Evolutionary conservation across 2,797 vertebrate genomes (phyloP).

Genomic region (Scolopax rusticola): DNA sequence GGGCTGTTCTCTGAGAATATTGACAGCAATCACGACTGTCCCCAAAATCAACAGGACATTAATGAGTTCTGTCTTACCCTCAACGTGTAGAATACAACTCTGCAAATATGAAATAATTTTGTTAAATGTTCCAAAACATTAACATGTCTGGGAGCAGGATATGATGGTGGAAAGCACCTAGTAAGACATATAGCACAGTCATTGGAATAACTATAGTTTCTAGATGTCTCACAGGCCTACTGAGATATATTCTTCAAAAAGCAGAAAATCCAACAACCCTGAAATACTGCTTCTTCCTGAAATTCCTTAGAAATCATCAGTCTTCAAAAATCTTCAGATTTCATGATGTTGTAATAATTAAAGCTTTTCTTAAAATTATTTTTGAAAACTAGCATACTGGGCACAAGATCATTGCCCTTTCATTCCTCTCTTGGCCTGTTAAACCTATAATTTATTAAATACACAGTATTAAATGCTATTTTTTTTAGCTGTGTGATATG

Average conservation of each 20-base stretch:
- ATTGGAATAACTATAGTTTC: not conserved
- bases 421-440: not conserved
- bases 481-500: not conserved
- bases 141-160: not conserved
- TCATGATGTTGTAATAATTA: not conserved
- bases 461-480: not conserved
- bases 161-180: not conserved
- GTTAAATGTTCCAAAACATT: not conserved
- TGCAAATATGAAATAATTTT: not conserved
- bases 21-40: not conserved
- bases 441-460: not conserved
- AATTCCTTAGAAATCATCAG: not conserved
- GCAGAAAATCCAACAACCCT: not conserved
- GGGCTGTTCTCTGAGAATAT: not conserved
- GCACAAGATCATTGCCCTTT: not conserved
- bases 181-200: not conserved
- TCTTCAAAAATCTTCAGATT: not conserved
- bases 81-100: not conserved
- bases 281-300: not conserved
- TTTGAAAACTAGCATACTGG: not conserved
- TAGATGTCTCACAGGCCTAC: not conserved
- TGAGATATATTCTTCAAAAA: not conserved
- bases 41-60: not conserved
- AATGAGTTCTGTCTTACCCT: not conserved
- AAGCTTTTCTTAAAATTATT: not conserved